These are phyloP conservation scores for Amphiprion ocellaris DNA, from an alignment of 2,113 vertebrate species.

Conservation along the genomic window DNA sequence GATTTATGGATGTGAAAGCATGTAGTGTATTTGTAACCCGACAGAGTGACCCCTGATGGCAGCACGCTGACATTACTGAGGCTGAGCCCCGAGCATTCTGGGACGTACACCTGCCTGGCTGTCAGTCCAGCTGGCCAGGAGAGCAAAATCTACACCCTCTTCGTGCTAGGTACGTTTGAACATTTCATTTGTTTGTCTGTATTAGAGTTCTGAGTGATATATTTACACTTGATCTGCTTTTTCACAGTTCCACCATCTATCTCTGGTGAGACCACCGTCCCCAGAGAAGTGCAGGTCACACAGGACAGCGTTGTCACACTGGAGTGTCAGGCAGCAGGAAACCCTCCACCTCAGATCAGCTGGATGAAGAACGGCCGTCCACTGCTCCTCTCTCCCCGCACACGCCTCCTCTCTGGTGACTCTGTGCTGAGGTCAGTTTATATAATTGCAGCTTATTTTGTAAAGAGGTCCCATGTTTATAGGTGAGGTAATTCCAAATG, in stretches of 20 bases:
- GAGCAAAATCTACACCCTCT: conserved; percentile 84
- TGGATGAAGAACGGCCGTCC: conserved; percentile 92
- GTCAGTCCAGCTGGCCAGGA: conserved; percentile 87
- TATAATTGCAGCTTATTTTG: neutral
- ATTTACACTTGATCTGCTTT: conserved; percentile 8
- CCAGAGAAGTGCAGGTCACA: conserved; percentile 77
- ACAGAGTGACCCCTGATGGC: conserved; percentile 85
- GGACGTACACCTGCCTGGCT: conserved; percentile 91
- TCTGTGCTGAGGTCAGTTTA: conserved; percentile 87
- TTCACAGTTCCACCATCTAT: conserved; percentile 89
- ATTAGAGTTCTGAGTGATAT: neutral
- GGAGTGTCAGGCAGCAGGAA: conserved; percentile 86
- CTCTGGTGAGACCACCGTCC: conserved; percentile 52
- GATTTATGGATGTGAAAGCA: conserved; percentile 23
- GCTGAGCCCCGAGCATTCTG: conserved; percentile 84
- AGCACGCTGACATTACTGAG: conserved; percentile 85
- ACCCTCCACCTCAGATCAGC: conserved; percentile 86
- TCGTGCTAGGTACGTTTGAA: conserved; percentile 86
- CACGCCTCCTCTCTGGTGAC: conserved; percentile 84
- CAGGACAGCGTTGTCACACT: conserved; percentile 84
- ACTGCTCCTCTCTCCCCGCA: conserved; percentile 85
- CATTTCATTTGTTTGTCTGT: neutral
- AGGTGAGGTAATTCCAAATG: conserved; percentile 18
- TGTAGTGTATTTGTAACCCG: conserved; percentile 14
- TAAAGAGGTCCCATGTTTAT: conserved; percentile 6